These are phyloP conservation scores for Callorhinus ursinus DNA, from an alignment of 2,113 vertebrate species.

Conservation along the genomic window DNA sequence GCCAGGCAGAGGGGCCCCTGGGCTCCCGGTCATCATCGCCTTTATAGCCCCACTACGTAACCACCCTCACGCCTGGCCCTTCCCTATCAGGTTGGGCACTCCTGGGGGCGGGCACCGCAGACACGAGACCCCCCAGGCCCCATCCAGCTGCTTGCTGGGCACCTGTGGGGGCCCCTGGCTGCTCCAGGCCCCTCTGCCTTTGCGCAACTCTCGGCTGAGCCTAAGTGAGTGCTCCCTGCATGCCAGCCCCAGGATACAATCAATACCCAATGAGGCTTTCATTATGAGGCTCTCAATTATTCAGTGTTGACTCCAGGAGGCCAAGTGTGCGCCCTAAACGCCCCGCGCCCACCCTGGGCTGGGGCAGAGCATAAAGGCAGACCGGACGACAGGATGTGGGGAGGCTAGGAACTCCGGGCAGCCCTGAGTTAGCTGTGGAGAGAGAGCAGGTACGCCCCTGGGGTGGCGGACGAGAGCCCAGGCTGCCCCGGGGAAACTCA, in stretches of 20 bases:
- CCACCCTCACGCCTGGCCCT: background rate
- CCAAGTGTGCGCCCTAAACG: background rate
- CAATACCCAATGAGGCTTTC: slow-evolving; percentile 88
- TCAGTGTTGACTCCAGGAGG: slow-evolving; percentile 78
- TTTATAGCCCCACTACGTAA: background rate
- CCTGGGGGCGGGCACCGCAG: no score
- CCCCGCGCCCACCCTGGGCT: background rate
- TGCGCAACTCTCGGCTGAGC: slow-evolving; percentile 21
- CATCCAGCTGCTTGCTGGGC: background rate
- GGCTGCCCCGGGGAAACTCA: background rate
- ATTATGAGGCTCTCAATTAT: slow-evolving; percentile 89
- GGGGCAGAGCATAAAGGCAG: background rate
- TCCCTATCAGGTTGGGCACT: background rate
- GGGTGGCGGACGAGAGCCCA: background rate
- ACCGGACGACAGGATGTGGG: background rate
- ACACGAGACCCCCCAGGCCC: background rate
- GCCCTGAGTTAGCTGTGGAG: slow-evolving; percentile 64
- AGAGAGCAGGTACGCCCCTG: background rate
- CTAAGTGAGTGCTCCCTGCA: slow-evolving; percentile 34
- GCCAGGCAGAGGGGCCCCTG: background rate
- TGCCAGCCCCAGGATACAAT: slow-evolving; percentile 83
- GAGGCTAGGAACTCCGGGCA: slow-evolving; percentile 72
- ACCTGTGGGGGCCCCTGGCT: fast-evolving
- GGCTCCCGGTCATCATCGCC: background rate
- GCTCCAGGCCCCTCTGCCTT: slow-evolving; percentile 18